Evolutionary conservation across 1,140 invertebrate genomes (phyloP).

Genomic region (Lordiphosa clarofinis): DNA sequence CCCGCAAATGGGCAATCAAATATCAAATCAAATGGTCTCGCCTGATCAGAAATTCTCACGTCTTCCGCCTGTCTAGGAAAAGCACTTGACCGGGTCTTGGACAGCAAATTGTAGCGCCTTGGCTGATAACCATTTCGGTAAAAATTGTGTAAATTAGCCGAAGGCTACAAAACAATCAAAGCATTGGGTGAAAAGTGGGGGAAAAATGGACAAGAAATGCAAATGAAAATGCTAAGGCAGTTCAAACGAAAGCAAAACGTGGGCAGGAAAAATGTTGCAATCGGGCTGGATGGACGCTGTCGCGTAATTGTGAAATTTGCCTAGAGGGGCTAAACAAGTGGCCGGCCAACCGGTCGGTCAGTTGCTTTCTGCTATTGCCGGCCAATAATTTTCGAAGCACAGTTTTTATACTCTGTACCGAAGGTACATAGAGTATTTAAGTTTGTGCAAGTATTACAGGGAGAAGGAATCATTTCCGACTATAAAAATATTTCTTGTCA

Average conservation of each 20-base stretch:
- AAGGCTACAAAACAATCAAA: constrained; percentile 62
- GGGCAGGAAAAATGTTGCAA: constrained; percentile 56
- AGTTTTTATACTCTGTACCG: too few species aligned
- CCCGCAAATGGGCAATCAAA: constrained; percentile 14
- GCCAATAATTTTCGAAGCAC: constrained; percentile 40
- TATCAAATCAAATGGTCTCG: too few species aligned
- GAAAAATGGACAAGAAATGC: constrained; percentile 36
- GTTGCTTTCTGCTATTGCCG: constrained; percentile 21
- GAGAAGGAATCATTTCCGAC: too few species aligned
- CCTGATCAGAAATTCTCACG: background rate
- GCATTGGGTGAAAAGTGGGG: constrained; percentile 45
- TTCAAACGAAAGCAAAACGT: constrained; percentile 66
- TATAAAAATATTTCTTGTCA: too few species aligned
- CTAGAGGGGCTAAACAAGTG: constrained; percentile 42
- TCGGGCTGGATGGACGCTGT: constrained; percentile 20
- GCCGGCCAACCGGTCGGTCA: constrained; percentile 8
- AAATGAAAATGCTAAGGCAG: constrained; percentile 54
- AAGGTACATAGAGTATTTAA: too few species aligned
- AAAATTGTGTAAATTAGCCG: constrained; percentile 64
- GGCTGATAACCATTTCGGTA: constrained; percentile 52
- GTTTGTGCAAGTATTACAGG: too few species aligned
- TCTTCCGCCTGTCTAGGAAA: constrained; percentile 6
- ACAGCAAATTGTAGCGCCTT: constrained; percentile 28
- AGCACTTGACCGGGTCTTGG: constrained; percentile 44
- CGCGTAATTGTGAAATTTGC: constrained; percentile 63